These are phyloP conservation scores for Nycticorax nycticorax DNA, from an alignment of 2,113 vertebrate species.

Conservation along the genomic window DNA sequence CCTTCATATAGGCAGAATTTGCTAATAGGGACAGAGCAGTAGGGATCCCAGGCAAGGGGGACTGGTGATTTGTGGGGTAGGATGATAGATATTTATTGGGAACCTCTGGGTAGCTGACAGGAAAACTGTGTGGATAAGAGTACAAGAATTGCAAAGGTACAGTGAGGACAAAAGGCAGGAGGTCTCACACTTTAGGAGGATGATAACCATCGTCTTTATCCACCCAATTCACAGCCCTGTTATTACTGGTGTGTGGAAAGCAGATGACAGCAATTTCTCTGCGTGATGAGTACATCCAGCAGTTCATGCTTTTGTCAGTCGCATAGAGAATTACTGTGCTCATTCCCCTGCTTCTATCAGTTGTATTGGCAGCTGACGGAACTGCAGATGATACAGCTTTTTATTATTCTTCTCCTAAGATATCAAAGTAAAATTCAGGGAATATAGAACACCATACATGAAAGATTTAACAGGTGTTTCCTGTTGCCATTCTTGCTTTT, in stretches of 20 bases:
- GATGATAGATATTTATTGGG: neutral
- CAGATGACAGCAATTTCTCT: neutral
- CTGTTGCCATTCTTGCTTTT: neutral
- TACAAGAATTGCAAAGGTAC: neutral
- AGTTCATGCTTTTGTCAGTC: neutral
- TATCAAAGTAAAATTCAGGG: neutral
- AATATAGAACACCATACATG: neutral
- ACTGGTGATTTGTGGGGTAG: neutral
- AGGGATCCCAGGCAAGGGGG: neutral
- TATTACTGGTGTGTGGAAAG: neutral
- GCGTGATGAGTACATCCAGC: neutral
- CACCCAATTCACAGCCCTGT: neutral
- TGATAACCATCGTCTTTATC: neutral
- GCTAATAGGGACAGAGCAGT: neutral
- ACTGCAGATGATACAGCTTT: neutral
- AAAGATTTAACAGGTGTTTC: neutral
- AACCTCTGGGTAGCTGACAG: neutral
- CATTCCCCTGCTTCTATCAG: neutral
- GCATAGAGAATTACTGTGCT: neutral
- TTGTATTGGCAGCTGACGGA: neutral
- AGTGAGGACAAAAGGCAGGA: neutral
- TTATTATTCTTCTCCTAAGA: neutral
- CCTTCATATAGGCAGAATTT: neutral
- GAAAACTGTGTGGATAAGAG: neutral
- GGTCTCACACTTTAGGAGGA: neutral